Evolutionary conservation across 2,888 invertebrate species (phyloP), one percentile per base, ranked within the genome.

Genomic region (Acronicta psi): DNA sequence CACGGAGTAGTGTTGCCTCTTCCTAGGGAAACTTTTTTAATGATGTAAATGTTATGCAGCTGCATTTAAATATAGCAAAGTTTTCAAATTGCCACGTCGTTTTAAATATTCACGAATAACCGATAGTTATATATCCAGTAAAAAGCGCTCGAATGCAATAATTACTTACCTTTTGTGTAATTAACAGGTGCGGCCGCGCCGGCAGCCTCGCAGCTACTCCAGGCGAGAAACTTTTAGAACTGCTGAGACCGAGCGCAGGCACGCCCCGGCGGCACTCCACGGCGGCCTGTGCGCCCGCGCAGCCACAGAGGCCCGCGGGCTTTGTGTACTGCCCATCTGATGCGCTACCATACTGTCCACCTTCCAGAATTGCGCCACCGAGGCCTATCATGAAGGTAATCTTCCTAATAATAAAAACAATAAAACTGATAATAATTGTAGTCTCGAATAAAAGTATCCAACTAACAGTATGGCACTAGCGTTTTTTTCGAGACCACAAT

Each of bases 291-390:
- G 92, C 87, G 41, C 91, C 90, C 43, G 76, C 76, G 37, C 85
- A 82, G 55, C 84, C 79, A 2, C 83, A 76, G 59, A 80, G 89
- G 2, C 85, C 88, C 7, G 73, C 88, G 4, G 92, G 91, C 73
- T 93, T 94, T 77, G 92, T 93, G 23, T 94, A 94, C 83, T 94
- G 94, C 71, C 94, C 94, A 1, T 94, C 94, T 0, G 94, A 94
- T 73, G 94, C 94, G 17, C 82, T 94, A 73, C 94, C 94, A 0
- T 94, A 94, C 77, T 94, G 94, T 73, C 94, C 94, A 14, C 94
- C 94, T 0, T 92, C 91, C 5, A 77, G 94, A 68, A 81, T 94
- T n/a, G 83, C 89, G 8, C 90, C 91, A 2, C 86, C 89, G 4
- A 80, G 89, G 17, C 84, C 88, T 29, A 73, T 81, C 11, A 72